Percentiles rank a stretch among this genome's conserved stretches.
These are phyloP conservation scores for Harpegnathos saltator DNA, from an alignment of 1,140 invertebrate species.

Conservation along the genomic window DNA sequence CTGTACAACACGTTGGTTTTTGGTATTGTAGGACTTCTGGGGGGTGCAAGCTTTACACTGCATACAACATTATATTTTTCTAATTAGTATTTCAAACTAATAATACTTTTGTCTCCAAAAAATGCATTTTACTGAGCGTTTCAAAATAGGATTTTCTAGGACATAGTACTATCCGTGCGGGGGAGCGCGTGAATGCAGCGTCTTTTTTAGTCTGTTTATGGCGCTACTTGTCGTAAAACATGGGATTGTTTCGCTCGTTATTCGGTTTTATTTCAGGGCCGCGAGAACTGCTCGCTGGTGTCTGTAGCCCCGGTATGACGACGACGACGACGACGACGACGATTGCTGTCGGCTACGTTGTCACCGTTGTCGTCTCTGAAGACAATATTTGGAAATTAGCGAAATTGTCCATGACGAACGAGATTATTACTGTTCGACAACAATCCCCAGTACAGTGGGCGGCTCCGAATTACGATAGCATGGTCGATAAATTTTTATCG, in stretches of 20 bases:
- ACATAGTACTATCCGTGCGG: no score
- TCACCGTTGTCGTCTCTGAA: not conserved
- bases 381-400: conserved; percentile 17
- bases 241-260: conserved; percentile 27
- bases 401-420: not conserved
- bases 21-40: no score
- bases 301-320: not conserved
- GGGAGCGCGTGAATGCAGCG: no score
- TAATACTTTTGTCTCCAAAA: no score
- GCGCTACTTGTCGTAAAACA: conserved; percentile 41
- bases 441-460: not conserved
- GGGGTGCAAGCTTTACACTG: no score
- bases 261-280: conserved; percentile 44
- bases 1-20: no score
- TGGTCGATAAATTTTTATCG: conserved; percentile 11
- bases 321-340: not conserved
- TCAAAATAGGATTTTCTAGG: no score
- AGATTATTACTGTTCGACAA: not conserved
- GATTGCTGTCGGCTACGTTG: no score
- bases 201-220: conserved; percentile 52
- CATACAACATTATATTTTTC: no score
- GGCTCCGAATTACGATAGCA: not conserved
- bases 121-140: no score
- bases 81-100: no score
- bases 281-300: not conserved